Evolutionary conservation across 2,888 invertebrate genomes (phyloP).

Genomic region (Amphipoea oculea): DNA sequence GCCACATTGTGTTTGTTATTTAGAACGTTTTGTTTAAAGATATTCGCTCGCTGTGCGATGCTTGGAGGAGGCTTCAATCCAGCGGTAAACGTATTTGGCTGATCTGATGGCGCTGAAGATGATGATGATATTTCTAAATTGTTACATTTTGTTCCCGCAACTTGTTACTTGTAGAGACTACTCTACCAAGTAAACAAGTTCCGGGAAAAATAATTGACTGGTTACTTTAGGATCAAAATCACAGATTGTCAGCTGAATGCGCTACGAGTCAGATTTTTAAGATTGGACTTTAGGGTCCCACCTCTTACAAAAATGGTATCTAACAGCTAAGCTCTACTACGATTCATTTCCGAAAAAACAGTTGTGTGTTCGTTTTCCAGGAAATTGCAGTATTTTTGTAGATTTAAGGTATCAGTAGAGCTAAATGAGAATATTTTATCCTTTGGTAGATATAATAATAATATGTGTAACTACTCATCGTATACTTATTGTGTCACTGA

Average conservation of each 20-base stretch:
- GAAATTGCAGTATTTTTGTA: background rate
- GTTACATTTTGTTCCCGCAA: background rate
- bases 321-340: background rate
- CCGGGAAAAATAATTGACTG: background rate
- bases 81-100: background rate
- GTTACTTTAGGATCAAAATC: background rate
- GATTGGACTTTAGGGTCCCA: background rate
- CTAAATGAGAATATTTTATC: background rate
- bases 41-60: background rate
- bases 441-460: too few species aligned
- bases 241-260: too few species aligned
- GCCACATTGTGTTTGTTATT: slow-evolving; percentile 40
- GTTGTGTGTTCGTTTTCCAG: too few species aligned
- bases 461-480: background rate
- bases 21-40: slow-evolving; percentile 24
- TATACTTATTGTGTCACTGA: background rate
- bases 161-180: background rate
- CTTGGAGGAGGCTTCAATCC: background rate
- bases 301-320: background rate
- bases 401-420: background rate
- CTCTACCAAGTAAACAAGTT: background rate
- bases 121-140: background rate
- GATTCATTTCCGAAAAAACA: background rate
- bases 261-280: background rate
- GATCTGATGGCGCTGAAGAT: background rate